Conservation (phyloP, 2,888 invertebrate genomes). For the Tethea ocularis region DNA sequence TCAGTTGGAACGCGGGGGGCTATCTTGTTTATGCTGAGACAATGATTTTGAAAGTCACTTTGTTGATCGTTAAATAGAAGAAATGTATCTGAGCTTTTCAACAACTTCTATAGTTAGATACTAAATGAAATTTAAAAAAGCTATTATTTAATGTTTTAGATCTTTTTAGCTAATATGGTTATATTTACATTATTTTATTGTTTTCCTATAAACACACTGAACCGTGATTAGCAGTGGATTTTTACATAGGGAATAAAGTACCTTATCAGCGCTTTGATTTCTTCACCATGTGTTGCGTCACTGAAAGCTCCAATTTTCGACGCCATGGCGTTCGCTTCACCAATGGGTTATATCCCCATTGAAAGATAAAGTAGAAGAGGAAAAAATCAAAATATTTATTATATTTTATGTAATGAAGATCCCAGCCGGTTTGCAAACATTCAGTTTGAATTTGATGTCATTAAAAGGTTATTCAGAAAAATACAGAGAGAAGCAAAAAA, state of each 20-base stretch:
- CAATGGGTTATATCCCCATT: too few species aligned
- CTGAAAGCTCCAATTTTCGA: too few species aligned
- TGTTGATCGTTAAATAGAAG: constrained; percentile 61
- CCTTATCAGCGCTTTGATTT: too few species aligned
- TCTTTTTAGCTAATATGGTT: too few species aligned
- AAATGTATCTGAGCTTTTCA: constrained; percentile 21
- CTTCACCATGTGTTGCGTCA: too few species aligned
- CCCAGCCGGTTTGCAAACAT: neutral
- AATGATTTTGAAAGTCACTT: constrained; percentile 83
- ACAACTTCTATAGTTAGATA: neutral
- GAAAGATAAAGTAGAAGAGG: neutral
- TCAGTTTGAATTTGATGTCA: constrained; percentile 24
- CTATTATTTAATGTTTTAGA: too few species aligned
- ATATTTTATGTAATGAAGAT: neutral
- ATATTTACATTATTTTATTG: too few species aligned
- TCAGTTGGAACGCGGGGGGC: constrained; percentile 69
- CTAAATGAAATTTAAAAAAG: too few species aligned
- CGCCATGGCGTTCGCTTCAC: too few species aligned
- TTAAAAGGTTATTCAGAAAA: constrained; percentile 34
- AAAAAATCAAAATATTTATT: neutral
- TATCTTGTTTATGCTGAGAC: constrained; percentile 73
- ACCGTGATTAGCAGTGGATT: too few species aligned
- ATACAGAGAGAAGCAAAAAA: constrained; percentile 44
- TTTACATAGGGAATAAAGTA: too few species aligned
- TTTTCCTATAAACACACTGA: too few species aligned